Evolutionary conservation across 2,113 vertebrate genomes (phyloP).

Genomic region (Orycteropus afer): DNA sequence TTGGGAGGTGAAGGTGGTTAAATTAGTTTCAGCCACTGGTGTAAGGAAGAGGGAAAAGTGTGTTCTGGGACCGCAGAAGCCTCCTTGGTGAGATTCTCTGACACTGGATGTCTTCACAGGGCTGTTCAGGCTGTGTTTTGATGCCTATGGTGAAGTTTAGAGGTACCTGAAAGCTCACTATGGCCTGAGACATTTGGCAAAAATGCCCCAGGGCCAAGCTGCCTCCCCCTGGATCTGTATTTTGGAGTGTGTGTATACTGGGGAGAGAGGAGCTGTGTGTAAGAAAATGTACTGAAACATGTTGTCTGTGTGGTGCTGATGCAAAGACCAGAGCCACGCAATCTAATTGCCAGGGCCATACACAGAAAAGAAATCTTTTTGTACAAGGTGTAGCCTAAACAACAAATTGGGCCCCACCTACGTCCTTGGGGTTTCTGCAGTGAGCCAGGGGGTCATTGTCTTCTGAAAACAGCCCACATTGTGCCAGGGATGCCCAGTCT

Average conservation of each 20-base stretch:
- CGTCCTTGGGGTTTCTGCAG: not conserved
- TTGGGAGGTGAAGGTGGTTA: conserved; percentile 61
- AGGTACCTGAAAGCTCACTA: not conserved
- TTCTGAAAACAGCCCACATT: not conserved
- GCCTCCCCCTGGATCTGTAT: not conserved
- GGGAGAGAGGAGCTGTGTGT: too few species aligned
- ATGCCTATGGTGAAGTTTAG: not conserved
- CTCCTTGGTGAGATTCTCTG: not conserved
- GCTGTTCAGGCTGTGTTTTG: not conserved
- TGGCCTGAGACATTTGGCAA: conserved; percentile 63
- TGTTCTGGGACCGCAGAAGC: conserved; percentile 66
- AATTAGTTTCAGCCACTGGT: conserved; percentile 15
- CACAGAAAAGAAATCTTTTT: not conserved
- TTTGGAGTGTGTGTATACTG: not conserved
- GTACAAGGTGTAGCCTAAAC: not conserved
- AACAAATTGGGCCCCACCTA: not conserved
- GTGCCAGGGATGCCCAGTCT: not conserved
- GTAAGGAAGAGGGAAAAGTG: conserved; percentile 30
- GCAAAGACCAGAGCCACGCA: not conserved
- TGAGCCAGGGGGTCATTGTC: not conserved
- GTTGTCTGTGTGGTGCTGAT: not conserved
- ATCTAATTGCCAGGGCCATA: not conserved
- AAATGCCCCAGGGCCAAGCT: not conserved
- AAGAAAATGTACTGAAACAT: not conserved
- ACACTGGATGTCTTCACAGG: conserved; percentile 17